Percentiles rank a stretch among this genome's conserved stretches.
phyloP scores from a whole-genome alignment of 2,113 vertebrate genomes.

The Oreochromis aureus region DNA sequence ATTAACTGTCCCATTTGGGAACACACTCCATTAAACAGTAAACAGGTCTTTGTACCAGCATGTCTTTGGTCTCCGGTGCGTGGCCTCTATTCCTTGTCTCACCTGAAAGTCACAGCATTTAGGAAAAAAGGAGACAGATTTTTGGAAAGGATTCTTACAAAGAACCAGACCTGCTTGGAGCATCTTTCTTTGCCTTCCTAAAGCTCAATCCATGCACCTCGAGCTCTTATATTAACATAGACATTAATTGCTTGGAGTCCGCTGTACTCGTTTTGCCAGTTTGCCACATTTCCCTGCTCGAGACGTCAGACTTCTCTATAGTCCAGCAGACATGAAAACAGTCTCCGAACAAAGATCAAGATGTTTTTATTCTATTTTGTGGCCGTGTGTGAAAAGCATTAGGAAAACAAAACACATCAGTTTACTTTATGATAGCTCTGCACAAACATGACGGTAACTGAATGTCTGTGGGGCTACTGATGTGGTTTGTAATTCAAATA shows the following conservation, averaged over 20 bases:
- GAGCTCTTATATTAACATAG: not conserved
- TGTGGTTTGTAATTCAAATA: not conserved
- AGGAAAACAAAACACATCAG: not conserved
- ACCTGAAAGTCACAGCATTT: not conserved
- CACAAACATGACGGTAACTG: not conserved
- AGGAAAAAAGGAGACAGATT: not conserved
- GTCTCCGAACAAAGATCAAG: not conserved
- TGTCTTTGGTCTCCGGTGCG: not conserved
- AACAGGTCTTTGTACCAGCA: not conserved
- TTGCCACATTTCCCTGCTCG: not conserved
- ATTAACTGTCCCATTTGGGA: constrained; percentile 37
- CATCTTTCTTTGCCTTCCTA: not conserved
- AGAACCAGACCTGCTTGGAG: not conserved
- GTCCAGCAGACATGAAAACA: not conserved
- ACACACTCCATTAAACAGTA: constrained; percentile 36
- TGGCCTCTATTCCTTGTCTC: constrained; percentile 1
- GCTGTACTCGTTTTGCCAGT: not conserved
- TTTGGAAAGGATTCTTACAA: not conserved
- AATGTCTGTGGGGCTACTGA: not conserved
- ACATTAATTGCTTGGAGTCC: not conserved
- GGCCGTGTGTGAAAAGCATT: not conserved
- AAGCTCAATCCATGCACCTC: not conserved
- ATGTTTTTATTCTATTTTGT: not conserved
- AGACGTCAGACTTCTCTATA: not conserved
- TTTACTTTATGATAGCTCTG: not conserved